phyloP scores from a whole-genome alignment of 2,888 invertebrate species.

The Athalia cordata region DNA sequence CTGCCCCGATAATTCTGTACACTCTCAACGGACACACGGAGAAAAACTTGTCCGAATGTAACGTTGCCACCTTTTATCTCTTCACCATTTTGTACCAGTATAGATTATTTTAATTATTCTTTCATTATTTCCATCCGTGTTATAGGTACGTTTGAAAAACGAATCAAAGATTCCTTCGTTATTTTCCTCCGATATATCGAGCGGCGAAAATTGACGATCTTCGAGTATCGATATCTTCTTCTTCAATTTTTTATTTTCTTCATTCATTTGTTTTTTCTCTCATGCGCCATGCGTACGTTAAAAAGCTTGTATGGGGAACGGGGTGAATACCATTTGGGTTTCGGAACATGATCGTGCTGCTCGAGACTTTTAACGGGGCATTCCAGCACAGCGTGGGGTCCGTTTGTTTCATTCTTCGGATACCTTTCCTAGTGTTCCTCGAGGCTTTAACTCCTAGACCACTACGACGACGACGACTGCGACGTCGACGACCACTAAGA shows the following conservation, averaged over 20 bases:
- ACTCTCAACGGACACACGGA: slow-evolving; percentile 47
- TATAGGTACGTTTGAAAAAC: not conserved
- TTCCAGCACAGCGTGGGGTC: slow-evolving; percentile 60
- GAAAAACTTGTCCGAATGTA: slow-evolving; percentile 44
- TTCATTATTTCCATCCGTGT: slow-evolving; percentile 50
- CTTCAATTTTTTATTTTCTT: no score
- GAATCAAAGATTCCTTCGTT: not conserved
- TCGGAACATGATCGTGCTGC: not conserved
- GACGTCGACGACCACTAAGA: slow-evolving; percentile 52
- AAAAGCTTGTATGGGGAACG: no score
- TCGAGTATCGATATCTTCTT: no score
- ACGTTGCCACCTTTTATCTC: slow-evolving; percentile 56
- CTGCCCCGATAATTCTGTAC: slow-evolving; percentile 65
- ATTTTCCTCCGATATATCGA: no score
- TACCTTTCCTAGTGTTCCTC: slow-evolving; percentile 46
- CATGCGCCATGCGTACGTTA: no score
- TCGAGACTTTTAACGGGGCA: slow-evolving; percentile 55
- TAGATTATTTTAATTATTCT: slow-evolving; percentile 63
- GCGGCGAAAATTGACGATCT: no score
- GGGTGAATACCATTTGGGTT: not conserved
- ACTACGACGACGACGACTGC: slow-evolving; percentile 46
- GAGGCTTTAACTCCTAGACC: slow-evolving; percentile 55
- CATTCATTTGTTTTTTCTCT: no score
- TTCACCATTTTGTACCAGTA: slow-evolving; percentile 65
- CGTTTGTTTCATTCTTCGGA: slow-evolving; percentile 50